Conservation (phyloP, 2,888 invertebrate genomes). For the Carterocephalus palaemon region DNA sequence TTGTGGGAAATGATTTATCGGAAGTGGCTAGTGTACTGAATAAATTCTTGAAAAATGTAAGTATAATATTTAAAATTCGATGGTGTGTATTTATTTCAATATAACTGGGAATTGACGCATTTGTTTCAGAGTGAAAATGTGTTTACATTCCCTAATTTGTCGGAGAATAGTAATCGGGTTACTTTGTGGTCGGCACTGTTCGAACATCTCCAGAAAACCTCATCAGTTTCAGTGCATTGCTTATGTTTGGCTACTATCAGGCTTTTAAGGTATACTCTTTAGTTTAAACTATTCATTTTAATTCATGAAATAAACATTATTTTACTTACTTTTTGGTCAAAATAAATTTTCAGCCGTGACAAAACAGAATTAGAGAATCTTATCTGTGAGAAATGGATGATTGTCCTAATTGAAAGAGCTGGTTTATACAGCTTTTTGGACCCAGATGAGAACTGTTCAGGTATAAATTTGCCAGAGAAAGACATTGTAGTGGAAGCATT, state of each 20-base stretch:
- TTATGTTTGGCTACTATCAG: slow-evolving; percentile 80
- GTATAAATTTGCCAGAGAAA: slow-evolving; percentile 62
- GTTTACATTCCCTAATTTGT: slow-evolving; percentile 81
- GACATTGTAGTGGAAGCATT: slow-evolving; percentile 86
- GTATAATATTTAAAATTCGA: slow-evolving; percentile 24
- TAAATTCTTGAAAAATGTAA: slow-evolving; percentile 54
- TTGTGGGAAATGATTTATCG: slow-evolving; percentile 43
- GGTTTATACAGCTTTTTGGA: slow-evolving; percentile 75
- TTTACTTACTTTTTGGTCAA: slow-evolving; percentile 1
- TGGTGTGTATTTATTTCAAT: background rate
- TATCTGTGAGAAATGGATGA: slow-evolving; percentile 83
- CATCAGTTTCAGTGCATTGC: slow-evolving; percentile 64
- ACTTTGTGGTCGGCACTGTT: slow-evolving; percentile 82
- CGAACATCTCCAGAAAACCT: slow-evolving; percentile 72
- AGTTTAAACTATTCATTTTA: background rate
- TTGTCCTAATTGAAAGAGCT: slow-evolving; percentile 82
- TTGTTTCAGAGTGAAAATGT: slow-evolving; percentile 68
- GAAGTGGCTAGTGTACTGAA: slow-evolving; percentile 46
- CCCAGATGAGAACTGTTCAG: slow-evolving; percentile 52
- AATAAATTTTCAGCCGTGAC: slow-evolving; percentile 82
- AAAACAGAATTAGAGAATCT: slow-evolving; percentile 84
- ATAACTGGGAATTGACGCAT: background rate
- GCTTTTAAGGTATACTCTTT: slow-evolving; percentile 81
- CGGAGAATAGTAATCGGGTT: slow-evolving; percentile 71
- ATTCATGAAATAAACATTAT: background rate